Evolutionary conservation across 2,888 invertebrate species (phyloP), one percentile per base, ranked within the genome.

Genomic region (Amiota communis): DNA sequence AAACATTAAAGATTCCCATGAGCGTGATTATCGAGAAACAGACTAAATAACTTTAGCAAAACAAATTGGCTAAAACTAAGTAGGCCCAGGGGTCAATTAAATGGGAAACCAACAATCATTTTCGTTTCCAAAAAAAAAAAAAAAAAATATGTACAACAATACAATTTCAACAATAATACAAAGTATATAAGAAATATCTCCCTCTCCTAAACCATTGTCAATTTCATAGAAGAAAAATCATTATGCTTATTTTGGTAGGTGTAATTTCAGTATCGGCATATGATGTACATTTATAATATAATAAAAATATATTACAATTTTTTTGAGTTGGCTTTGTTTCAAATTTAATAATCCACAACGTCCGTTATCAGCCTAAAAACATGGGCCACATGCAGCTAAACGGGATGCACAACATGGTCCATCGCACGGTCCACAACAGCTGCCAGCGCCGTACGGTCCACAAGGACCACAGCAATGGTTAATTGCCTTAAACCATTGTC

Each of bases 381-480:
- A 36, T 36, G 36, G 36, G 2, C 36, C 36, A 36, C 36, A 36
- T 36, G 36, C 36, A 36, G 36, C 36, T 36, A 36, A 36, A 82
- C 36, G 36, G 6, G 36, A 36, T 36, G 36, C 36, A 61, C 76
- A 76, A 59, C 83, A 65, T 1, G 72, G 83, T 63, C 84, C 83
- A 9, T 80, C 82, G 51, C 70, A 59, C 11, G 82, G 80, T 17
- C 82, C 82, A 72, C 74, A 79, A 72, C 80, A 84, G 20, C 83
- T 78, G 59, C 83, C 79, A 59, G 78, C 79, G 8, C 84, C 83
- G n/a, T 83, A 84, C 8, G 83, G 83, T 11, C 83, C 83, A 15
- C 82, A 79, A 1, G 83, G 83, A 61, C 83, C 83, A 17, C 82
- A 82, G 49, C 83, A 83, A 47, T 82, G 83, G 72, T 83, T 83